phyloP scores from a whole-genome alignment of 2,113 vertebrate species.

The Grus americana region DNA sequence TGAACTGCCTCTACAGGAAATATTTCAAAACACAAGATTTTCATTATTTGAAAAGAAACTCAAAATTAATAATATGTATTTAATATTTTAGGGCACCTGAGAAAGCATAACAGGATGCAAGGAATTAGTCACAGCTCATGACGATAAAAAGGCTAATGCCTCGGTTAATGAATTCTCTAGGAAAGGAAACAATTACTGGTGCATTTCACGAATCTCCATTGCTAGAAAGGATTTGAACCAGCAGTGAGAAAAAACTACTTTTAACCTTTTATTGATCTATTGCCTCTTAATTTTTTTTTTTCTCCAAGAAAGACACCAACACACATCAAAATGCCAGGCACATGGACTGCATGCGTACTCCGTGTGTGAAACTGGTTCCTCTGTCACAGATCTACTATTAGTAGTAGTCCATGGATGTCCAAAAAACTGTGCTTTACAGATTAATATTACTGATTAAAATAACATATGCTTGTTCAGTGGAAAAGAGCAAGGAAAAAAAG shows the following conservation, averaged over 20 bases:
- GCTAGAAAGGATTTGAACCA: not conserved
- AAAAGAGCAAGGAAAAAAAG: not conserved
- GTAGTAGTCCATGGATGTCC: not conserved
- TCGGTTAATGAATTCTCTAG: conserved; percentile 20
- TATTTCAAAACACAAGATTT: not conserved
- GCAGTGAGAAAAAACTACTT: conserved; percentile 15
- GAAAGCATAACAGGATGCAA: not conserved
- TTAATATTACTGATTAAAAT: not conserved
- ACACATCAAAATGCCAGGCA: not conserved
- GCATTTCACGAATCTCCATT: conserved; percentile 20
- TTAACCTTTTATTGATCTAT: conserved; percentile 52
- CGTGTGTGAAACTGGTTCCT: not conserved
- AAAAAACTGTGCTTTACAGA: not conserved
- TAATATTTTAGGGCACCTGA: not conserved
- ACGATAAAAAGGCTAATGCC: conserved; percentile 11
- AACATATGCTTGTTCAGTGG: not conserved
- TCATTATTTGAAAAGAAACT: not conserved
- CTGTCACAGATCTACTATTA: not conserved
- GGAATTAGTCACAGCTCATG: not conserved
- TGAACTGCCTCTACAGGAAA: not conserved
- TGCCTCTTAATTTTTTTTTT: not conserved
- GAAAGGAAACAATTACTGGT: conserved; percentile 35
- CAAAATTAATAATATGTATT: not conserved
- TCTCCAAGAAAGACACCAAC: not conserved
- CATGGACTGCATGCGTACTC: accelerated